Conservation (phyloP, 2,888 invertebrate species). For the Phalera bucephala region DNA sequence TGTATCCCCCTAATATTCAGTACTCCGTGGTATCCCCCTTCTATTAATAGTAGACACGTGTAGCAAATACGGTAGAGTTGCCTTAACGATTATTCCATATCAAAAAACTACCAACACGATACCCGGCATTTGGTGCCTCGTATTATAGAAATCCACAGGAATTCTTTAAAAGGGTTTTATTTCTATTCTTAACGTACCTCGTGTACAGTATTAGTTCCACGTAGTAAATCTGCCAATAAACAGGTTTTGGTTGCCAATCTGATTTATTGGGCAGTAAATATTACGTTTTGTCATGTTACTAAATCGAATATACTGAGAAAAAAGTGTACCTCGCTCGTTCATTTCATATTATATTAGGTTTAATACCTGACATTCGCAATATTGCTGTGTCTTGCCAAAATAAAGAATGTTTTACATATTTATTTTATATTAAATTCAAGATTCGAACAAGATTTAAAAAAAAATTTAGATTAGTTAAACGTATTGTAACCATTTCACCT, state of each 20-base stretch:
- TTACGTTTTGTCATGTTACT: constrained; percentile 20
- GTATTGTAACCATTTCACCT: too few relatives aligned
- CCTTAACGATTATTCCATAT: too few relatives aligned
- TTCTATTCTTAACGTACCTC: background rate
- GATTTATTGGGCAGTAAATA: constrained; percentile 32
- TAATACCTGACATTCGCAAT: background rate
- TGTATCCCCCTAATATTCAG: too few relatives aligned
- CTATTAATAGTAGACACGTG: too few relatives aligned
- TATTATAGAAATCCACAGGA: background rate
- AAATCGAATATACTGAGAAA: constrained; percentile 19
- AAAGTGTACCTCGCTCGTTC: constrained; percentile 7
- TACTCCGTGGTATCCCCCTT: too few relatives aligned
- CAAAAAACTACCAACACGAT: too few relatives aligned
- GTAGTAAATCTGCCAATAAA: constrained; percentile 19
- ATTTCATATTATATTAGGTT: constrained; percentile 1
- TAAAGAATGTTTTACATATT: background rate
- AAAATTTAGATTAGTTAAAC: too few relatives aligned
- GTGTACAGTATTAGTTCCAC: constrained; percentile 15
- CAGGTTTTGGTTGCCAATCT: constrained; percentile 18
- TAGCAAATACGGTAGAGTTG: too few relatives aligned
- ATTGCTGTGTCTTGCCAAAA: constrained; percentile 1
- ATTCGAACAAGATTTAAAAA: too few relatives aligned
- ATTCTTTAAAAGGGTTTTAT: background rate
- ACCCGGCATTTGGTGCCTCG: background rate
- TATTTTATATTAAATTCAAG: too few relatives aligned